These are phyloP conservation scores for Agelaius phoeniceus DNA, from an alignment of 2,113 vertebrate genomes.

Conservation along the genomic window DNA sequence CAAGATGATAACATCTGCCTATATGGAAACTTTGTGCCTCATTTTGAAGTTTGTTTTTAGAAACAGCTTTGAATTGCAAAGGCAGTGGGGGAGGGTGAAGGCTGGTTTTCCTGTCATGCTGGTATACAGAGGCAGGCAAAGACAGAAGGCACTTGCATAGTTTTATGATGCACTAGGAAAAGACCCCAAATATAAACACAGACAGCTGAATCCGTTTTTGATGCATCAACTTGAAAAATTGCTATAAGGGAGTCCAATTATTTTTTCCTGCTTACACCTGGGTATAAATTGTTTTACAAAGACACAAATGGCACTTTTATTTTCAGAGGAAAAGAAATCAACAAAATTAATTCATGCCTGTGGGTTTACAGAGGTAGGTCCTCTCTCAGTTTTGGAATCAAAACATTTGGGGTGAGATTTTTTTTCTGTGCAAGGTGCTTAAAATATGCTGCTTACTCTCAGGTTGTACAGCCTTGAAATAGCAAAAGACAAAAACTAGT, in stretches of 20 bases:
- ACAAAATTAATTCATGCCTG: background rate
- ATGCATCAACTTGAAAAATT: background rate
- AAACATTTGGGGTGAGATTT: background rate
- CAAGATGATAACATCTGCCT: conserved; percentile 60
- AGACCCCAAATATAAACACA: background rate
- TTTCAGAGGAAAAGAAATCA: background rate
- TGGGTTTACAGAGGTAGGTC: background rate
- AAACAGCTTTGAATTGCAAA: conserved; percentile 58
- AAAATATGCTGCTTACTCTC: background rate
- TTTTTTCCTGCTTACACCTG: background rate
- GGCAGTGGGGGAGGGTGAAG: background rate
- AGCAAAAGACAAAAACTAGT: background rate
- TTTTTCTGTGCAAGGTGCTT: background rate
- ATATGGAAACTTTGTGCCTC: conserved; percentile 63
- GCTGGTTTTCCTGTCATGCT: conserved; percentile 1
- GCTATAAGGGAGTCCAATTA: background rate
- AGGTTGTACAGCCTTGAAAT: background rate
- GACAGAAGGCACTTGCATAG: background rate
- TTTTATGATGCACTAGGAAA: background rate
- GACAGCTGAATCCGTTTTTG: background rate
- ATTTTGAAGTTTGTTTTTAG: conserved; percentile 52
- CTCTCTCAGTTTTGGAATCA: background rate
- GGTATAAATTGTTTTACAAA: background rate
- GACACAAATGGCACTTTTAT: background rate
- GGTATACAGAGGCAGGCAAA: background rate